Evolutionary conservation across 2,888 invertebrate species (phyloP), one percentile per base, ranked within the genome.

Genomic region (Epiperipatus broadwayi): DNA sequence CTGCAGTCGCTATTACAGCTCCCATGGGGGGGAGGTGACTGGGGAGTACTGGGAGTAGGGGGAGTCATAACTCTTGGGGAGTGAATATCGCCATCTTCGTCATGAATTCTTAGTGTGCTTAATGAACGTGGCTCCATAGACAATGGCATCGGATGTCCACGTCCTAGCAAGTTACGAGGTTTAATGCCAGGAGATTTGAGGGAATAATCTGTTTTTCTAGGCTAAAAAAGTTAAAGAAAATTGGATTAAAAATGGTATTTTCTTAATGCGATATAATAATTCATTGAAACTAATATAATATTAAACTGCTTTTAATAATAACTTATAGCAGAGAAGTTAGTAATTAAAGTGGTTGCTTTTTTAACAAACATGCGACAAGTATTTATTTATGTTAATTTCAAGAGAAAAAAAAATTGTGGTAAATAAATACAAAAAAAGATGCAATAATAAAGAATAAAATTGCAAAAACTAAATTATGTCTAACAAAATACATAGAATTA

Each of bases 171-270:
- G 46, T 62, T 61, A 45, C 70, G 64, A 32, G 79, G 74, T 59
- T 91, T 91, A 49, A 85, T 80, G 4, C 83, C 81, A 1, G 83
- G 83, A 22, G 78, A 81, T 63, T 89, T 89, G 48, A 87, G 63
- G 38, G 75, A 73, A 51, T 84, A 66, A 39, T 80, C 77, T 2
- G 83, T 80, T 57, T 73, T 75, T 22, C 85, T 72, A 0, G 79
- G 72, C 79, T 76, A 54, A 0, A 52, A 47, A 20, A 22, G 21
- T 28, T 10, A 27, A 21, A n/a, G 15, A 4, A n/a, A n/a, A n/a
- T n/a, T n/a, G 2, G 14, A 40, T 14, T 25, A 15, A 27, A 10
- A 33, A 22, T 30, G 35, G 4, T 28, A 28, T 25, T 7, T 3
- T 19, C n/a, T n/a, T n/a, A n/a, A n/a, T n/a, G n/a, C n/a, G n/a